Percentiles rank a stretch among this genome's conserved stretches.
phyloP scores from a whole-genome alignment of 2,113 vertebrate genomes.

The Pipa parva region DNA sequence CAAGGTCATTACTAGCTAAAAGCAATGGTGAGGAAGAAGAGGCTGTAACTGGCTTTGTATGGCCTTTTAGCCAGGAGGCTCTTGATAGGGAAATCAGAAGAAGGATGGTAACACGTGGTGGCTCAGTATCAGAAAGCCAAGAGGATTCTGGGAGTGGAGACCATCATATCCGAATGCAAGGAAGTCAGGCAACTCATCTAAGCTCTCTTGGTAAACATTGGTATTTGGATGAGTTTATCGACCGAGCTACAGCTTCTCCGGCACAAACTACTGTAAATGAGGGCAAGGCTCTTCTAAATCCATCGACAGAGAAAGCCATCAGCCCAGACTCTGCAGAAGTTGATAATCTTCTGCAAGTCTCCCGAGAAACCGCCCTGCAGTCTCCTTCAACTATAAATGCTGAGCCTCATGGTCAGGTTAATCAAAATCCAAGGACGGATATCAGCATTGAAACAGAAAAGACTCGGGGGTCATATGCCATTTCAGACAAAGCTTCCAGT shows the following conservation, averaged over 20 bases:
- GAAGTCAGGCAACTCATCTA: not conserved
- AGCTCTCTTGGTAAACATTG: constrained; percentile 39
- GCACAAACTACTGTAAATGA: constrained; percentile 23
- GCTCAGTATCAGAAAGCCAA: constrained; percentile 52
- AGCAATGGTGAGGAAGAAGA: constrained; percentile 18
- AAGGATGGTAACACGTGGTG: not conserved
- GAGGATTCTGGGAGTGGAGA: constrained; percentile 74
- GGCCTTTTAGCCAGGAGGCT: constrained; percentile 36
- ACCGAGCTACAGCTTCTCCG: constrained; percentile 16
- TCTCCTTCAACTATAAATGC: constrained; percentile 16
- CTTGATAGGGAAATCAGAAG: constrained; percentile 50
- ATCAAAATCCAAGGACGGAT: constrained; percentile 23
- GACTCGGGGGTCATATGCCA: constrained; percentile 51
- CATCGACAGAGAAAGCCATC: constrained; percentile 42
- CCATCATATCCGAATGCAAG: constrained; percentile 12
- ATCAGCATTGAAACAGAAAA: constrained; percentile 29
- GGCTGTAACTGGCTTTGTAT: constrained; percentile 45
- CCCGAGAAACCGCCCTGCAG: not conserved
- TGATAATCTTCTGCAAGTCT: constrained; percentile 55
- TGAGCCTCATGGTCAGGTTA: not conserved
- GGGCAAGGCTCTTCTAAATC: constrained; percentile 21
- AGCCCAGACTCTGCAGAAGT: constrained; percentile 60
- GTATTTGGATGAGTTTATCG: constrained; percentile 42
- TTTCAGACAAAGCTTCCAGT: constrained; percentile 45
- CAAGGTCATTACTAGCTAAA: not conserved